phyloP scores from a whole-genome alignment of 2,113 vertebrate genomes.

The Piaya cayana region DNA sequence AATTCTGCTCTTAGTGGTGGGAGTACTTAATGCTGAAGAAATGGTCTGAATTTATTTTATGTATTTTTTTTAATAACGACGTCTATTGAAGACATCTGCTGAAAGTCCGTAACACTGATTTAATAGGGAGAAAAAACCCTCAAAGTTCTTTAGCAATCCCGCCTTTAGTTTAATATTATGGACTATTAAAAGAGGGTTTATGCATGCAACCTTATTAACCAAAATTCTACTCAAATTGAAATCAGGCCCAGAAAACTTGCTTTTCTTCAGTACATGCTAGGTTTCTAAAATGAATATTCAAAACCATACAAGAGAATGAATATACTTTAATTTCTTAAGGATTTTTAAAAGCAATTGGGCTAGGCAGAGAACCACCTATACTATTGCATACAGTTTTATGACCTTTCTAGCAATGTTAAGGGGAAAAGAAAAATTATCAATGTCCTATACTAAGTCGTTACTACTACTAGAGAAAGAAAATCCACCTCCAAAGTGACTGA shows the following conservation, averaged over 20 bases:
- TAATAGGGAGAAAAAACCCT: conserved; percentile 52
- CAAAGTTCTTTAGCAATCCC: conserved; percentile 58
- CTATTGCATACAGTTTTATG: background rate
- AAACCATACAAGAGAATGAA: conserved; percentile 46
- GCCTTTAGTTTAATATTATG: conserved; percentile 67
- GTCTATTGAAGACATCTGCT: conserved; percentile 73
- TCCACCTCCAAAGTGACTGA: conserved; percentile 8
- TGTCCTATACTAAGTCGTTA: background rate
- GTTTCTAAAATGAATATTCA: conserved; percentile 34
- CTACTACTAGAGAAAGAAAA: background rate
- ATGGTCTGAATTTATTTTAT: conserved; percentile 53
- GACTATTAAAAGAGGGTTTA: conserved; percentile 67
- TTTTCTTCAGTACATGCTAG: conserved; percentile 27
- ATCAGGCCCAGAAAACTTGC: conserved; percentile 44
- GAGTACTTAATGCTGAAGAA: background rate
- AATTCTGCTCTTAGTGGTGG: conserved; percentile 1
- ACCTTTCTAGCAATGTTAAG: background rate
- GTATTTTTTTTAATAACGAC: conserved; percentile 59
- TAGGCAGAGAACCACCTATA: background rate
- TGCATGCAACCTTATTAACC: conserved; percentile 59
- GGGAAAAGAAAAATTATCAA: background rate
- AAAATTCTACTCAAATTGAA: conserved; percentile 69
- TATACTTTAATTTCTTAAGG: conserved; percentile 1
- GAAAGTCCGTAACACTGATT: conserved; percentile 51
- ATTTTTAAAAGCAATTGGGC: background rate